These are phyloP conservation scores for Clytia hemisphaerica DNA, from an alignment of 30 jellyfish, hydroid and myxozoan species.

Conservation along the genomic window DNA sequence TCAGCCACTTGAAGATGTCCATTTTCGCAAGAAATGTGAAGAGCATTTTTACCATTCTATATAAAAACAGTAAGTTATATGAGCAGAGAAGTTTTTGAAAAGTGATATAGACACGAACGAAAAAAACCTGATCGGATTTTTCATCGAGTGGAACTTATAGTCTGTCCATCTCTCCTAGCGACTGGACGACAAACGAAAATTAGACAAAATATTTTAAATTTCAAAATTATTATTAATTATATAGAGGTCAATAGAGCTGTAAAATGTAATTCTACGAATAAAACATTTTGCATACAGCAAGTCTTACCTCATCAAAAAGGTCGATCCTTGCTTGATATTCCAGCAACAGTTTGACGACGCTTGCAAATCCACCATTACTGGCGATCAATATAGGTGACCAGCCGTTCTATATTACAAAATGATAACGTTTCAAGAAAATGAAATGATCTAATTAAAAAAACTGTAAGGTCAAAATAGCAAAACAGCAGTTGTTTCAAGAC, in stretches of 20 bases:
- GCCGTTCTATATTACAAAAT: constrained; percentile 29
- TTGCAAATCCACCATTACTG: constrained; percentile 56
- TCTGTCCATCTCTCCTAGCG: no score
- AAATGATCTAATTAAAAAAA: neutral
- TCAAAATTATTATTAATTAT: no score
- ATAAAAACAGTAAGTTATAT: neutral
- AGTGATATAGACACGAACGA: no score
- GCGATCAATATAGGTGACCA: constrained; percentile 91
- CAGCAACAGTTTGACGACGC: constrained; percentile 48
- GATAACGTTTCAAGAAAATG: neutral
- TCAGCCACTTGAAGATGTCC: constrained; percentile 67
- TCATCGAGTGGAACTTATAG: no score
- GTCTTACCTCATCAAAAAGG: constrained; percentile 77
- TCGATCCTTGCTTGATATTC: constrained; percentile 73
- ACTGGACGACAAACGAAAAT: neutral
- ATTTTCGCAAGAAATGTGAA: constrained; percentile 70
- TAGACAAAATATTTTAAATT: neutral
- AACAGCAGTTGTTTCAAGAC: neutral
- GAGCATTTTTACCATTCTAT: constrained; percentile 83
- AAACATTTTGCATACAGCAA: no score
- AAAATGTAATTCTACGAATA: neutral
- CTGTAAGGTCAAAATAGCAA: neutral
- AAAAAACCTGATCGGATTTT: no score
- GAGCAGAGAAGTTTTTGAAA: no score
- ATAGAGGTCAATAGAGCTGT: no score